Evolutionary conservation across 1,140 invertebrate genomes (phyloP).

Genomic region (Brachionus asplanchnoidis): DNA sequence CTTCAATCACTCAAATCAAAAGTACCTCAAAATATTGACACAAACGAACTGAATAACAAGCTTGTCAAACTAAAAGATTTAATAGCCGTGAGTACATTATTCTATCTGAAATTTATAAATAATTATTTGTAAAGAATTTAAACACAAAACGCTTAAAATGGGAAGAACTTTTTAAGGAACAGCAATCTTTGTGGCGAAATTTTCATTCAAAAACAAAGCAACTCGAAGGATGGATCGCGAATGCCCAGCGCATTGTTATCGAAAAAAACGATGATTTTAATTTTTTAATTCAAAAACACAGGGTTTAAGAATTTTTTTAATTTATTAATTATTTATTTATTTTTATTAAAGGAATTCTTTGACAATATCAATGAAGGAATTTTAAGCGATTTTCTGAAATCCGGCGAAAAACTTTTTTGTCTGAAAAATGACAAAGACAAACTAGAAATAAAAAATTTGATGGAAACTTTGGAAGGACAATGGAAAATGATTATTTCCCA

Average conservation of each 20-base stretch:
- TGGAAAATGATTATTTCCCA: constrained; percentile 38
- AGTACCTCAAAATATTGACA: neutral
- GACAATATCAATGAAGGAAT: neutral
- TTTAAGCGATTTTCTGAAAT: neutral
- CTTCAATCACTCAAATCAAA: neutral
- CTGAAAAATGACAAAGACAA: neutral
- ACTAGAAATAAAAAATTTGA: constrained; percentile 8
- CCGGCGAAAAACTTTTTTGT: constrained; percentile 21
- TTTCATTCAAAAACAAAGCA: constrained; percentile 27
- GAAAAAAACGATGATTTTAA: constrained; percentile 35
- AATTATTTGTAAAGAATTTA: neutral
- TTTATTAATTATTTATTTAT: neutral
- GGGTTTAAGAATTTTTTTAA: neutral
- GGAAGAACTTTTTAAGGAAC: constrained; percentile 20
- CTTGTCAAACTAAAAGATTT: neutral
- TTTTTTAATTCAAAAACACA: constrained; percentile 30
- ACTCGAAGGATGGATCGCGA: constrained; percentile 8
- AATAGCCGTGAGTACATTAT: neutral
- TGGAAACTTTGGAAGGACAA: constrained; percentile 39
- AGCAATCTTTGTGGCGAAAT: constrained; percentile 8
- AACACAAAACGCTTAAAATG: constrained; percentile 25
- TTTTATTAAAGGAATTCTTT: constrained; percentile 28
- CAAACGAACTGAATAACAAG: neutral
- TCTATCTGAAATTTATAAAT: neutral
- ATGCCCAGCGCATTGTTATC: neutral